These are phyloP conservation scores for Lithophane leautieri DNA, from an alignment of 2,888 invertebrate genomes.

Conservation along the genomic window DNA sequence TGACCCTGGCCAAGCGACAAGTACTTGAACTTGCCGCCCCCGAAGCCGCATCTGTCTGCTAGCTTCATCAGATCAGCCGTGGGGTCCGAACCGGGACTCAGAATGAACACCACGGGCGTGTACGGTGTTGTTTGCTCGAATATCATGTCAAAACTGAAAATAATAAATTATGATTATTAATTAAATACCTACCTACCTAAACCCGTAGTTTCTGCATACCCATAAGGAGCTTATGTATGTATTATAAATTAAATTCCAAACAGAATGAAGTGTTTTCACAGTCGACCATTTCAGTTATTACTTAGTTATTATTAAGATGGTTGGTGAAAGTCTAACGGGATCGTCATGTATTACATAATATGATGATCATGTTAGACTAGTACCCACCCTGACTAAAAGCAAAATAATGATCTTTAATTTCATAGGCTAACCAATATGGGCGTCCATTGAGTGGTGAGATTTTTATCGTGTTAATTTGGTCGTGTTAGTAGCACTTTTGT, in stretches of 20 bases:
- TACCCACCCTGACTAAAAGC: too few relatives aligned
- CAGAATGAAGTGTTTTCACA: neutral
- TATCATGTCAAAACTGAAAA: constrained; percentile 94
- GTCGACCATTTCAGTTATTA: neutral
- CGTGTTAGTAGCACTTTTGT: too few relatives aligned
- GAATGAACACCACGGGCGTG: constrained; percentile 97
- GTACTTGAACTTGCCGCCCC: constrained; percentile 95
- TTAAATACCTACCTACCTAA: neutral
- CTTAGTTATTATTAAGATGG: neutral
- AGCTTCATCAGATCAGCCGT: constrained; percentile 96
- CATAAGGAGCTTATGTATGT: neutral
- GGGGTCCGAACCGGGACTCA: constrained; percentile 98
- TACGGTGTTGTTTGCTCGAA: constrained; percentile 95
- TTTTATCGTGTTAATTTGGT: too few relatives aligned
- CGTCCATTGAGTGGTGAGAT: too few relatives aligned
- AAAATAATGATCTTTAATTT: too few relatives aligned
- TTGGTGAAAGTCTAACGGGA: neutral
- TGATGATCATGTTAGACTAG: too few relatives aligned
- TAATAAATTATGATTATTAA: neutral
- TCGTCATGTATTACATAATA: too few relatives aligned
- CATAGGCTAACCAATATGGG: too few relatives aligned
- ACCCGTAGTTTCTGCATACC: neutral
- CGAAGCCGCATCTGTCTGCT: constrained; percentile 92
- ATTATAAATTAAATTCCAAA: neutral
- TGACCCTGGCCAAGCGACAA: constrained; percentile 98